phyloP scores from a whole-genome alignment of 1,140 invertebrate species.

The Zelostemma sp. region DNA sequence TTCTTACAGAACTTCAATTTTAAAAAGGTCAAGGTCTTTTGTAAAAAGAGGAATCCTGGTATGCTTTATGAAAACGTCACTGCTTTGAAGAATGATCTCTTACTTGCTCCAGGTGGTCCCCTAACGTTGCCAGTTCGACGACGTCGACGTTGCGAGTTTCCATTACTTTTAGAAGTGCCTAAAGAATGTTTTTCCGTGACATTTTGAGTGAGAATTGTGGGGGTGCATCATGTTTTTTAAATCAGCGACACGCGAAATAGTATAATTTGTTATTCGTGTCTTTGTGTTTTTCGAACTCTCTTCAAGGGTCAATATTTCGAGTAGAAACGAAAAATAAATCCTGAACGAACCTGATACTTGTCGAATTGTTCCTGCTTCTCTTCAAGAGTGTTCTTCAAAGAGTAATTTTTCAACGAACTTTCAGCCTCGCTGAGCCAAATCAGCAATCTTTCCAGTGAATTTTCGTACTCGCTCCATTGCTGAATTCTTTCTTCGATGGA shows the following conservation, averaged over 20 bases:
- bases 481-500: constrained; percentile 86
- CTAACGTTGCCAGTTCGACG: constrained; percentile 79
- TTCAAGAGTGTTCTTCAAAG: constrained; percentile 84
- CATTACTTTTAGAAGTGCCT: constrained; percentile 83
- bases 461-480: constrained; percentile 93
- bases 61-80: no score
- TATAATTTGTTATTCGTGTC: neutral
- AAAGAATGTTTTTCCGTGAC: constrained; percentile 65
- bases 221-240: no score
- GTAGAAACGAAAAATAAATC: neutral
- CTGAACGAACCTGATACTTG: constrained; percentile 83
- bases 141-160: constrained; percentile 80
- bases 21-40: neutral
- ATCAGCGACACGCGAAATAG: no score
- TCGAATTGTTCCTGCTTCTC: constrained; percentile 92
- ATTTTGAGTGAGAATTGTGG: constrained; percentile 7
- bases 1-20: no score
- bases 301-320: neutral
- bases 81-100: constrained; percentile 64
- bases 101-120: constrained; percentile 89
- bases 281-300: no score
- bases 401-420: constrained; percentile 87
- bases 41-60: neutral
- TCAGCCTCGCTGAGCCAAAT: constrained; percentile 90
- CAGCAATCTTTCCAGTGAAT: constrained; percentile 84